Evolutionary conservation across 2,113 vertebrate genomes (phyloP), one percentile per base, ranked within the genome.

Genomic region (Ptyas mucosa): DNA sequence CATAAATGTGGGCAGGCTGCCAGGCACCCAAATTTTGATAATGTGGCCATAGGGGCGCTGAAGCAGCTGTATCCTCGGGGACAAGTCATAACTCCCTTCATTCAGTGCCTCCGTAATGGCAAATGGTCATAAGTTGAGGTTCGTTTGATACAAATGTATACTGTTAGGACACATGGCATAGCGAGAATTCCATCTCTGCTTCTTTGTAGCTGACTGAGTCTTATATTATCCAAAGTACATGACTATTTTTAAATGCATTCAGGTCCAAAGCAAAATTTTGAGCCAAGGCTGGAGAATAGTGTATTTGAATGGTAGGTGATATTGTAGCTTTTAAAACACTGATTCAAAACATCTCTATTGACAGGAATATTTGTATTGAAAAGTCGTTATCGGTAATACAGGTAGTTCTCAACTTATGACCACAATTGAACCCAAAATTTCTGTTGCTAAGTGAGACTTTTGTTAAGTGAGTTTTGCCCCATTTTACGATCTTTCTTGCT

Each of bases 371-470:
- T 94, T 39, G n/a, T 21, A 43, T 15, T 87, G 95, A 88, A 94
- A 94, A 94, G 61, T 95, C 88, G 93, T 90, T 87, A 93, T 58
- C 39, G 55, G 91, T 21, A 95, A 90, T 93, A 94, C 64, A 69
- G 14, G 29, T 69, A 69, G 29, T 69, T 34, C 29, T 69, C 29
- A 69, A 69, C 64, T 34, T 69, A 69, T 1, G 12, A 69, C 64
- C 29, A n/a, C 12, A 69, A n/a, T n/a, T 69, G 29, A 69, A n/a
- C 29, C 29, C 64, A n/a, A n/a, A n/a, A 7, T 69, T 69, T 69
- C 5, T 69, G 29, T 34, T 69, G 29, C 64, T 69, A 2, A 69
- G 12, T 69, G 64, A 34, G 29, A 69, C 12, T 34, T 69, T 69
- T 34, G 29, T 69, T 34, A 15, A n/a, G 14, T 69, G 29, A 69